Evolutionary conservation across 2,888 invertebrate species (phyloP), one percentile per base, ranked within the genome.

Genomic region (Trisateles emortualis): DNA sequence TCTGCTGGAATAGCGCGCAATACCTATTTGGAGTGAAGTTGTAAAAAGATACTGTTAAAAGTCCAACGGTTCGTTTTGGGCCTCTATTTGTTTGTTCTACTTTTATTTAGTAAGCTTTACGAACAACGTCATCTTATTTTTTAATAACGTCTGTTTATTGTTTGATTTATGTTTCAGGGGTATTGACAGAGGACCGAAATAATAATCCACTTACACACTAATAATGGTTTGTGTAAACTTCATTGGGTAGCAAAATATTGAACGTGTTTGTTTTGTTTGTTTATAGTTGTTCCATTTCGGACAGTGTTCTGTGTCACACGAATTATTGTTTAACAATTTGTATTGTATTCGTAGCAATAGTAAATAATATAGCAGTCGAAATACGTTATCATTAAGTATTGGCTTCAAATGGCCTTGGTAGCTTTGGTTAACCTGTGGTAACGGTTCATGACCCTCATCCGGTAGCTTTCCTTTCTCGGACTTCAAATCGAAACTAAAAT

Each of bases 11-110:
- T 53, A 39, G 52, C 56, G 51, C 36, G 52, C 58, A 56, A 57
- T 60, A 58, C 52, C 56, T 58, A 59, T 72, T 68, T 57, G 39
- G 19, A 60, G 53, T 55, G 43, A 63, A 68, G 54, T 59, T 66
- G 63, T 68, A 66, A 63, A 72, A 60, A 63, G 52, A 63, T 57
- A 63, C 60, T 50, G 52, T 68, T 65, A 55, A 55, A 64, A 61
- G 38, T 55, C 51, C 54, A 57, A 51, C 39, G 41, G 46, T 59
- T 52, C 52, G 22, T 64, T 71, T 71, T 30, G 41, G 35, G 29
- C 8, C 35, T 55, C 29, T 57, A 50, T 67, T 66, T 66, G 48
- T 47, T 70, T 65, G 17, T 65, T 68, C 22, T 38, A 46, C 24
- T 52, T 68, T 55, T 71, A 46, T 61, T 54, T 55, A 49, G 8